Base-by-base conservation (phyloP, 2,113 vertebrate species). In the Caretta caretta region DNA sequence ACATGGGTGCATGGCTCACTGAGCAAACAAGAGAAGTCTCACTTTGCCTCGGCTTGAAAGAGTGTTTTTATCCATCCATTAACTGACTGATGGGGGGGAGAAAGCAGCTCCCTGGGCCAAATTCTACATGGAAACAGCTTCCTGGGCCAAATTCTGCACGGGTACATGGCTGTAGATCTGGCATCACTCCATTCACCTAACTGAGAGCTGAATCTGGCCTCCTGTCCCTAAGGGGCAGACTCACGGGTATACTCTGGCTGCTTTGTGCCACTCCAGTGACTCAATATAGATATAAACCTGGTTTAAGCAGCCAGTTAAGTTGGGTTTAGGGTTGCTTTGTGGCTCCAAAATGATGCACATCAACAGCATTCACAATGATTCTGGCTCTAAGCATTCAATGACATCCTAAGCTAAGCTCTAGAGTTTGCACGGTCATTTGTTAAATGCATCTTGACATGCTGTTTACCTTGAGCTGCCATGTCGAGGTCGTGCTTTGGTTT, bases 201-300 rank as follows among this genome's bases (percentile, higher is more conserved):
- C 17, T 46, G 1, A 1, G 83, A 53, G 27, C 46, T 49, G 59
- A 20, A 38, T n/a, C 16, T 38, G 31, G n/a, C n/a, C 65, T 20
- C n/a, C 65, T 38, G 16, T 59, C 27, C n/a, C 35, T 38, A 3
- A 69, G 35, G 35, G 54, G 56, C 69, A 78, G 25, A 83, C 42
- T 0, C 0, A 8, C 38, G 83, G 2, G 88, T 54, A 1, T 48
- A 1, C 22, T 50, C 22, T 42, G 9, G 10, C 38, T 24, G 0
- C 56, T 53, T 57, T 42, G 62, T 90, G 90, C 42, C 90, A 22
- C 72, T 1, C 0, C 62, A 69, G 1, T 1, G 2, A 54, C 69
- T 22, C 69, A 42, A 7, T 38, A 10, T 38, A 75, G 69, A 42
- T 12, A 22, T 42, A 24, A 75, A 42, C n/a, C 72, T 75, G 5